Evolutionary conservation across 35 echinoderm and acorn worm genomes (phyloP).

Genomic region (Ptychodera flava): DNA sequence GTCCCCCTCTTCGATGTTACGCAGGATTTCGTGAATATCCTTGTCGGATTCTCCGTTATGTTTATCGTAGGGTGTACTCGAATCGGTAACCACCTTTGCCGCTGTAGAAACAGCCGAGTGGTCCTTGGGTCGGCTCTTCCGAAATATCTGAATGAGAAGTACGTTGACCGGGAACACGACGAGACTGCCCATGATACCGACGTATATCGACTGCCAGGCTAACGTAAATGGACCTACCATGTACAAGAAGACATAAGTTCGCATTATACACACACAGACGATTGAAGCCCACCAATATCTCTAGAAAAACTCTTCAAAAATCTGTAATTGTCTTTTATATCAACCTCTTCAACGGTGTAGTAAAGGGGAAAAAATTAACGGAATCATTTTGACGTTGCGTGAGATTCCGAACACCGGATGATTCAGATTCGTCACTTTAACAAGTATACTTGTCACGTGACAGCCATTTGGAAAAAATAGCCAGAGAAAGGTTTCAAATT

Average conservation of each 20-base stretch:
- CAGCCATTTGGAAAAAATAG: no score
- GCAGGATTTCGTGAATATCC: background rate
- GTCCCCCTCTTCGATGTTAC: background rate
- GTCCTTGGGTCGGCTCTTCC: background rate
- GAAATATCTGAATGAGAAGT: background rate
- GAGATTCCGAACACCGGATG: no score
- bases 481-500: no score
- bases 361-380: no score
- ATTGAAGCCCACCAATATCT: no score
- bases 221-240: background rate
- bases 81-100: background rate
- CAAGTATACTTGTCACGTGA: no score
- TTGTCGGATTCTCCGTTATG: background rate
- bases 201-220: background rate
- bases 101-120: background rate
- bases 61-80: background rate
- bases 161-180: background rate
- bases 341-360: no score
- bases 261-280: no score
- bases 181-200: background rate
- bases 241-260: background rate
- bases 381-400: no score
- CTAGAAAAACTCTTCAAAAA: no score
- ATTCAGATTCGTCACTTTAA: no score
- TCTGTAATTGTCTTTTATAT: no score